Evolutionary conservation across 1,140 invertebrate species (phyloP).

Genomic region (Oscheius sp.): DNA sequence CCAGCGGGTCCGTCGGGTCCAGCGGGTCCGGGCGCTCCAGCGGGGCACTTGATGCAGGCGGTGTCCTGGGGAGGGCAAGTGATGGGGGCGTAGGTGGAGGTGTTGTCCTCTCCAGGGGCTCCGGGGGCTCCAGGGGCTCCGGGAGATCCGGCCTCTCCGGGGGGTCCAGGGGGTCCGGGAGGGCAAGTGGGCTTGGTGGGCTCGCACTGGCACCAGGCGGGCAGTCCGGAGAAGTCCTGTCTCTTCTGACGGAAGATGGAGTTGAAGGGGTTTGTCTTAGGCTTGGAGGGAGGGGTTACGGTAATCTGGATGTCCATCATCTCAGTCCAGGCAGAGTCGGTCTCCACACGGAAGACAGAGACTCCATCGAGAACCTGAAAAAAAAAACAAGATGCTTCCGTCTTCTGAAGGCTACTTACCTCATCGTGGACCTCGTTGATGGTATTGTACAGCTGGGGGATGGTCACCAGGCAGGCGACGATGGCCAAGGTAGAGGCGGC

Average conservation of each 20-base stretch:
- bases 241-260: slow-evolving; percentile 46
- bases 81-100: not conserved
- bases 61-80: slow-evolving; percentile 25
- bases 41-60: not conserved
- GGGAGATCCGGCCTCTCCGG: slow-evolving; percentile 37
- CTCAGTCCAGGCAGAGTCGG: slow-evolving; percentile 44
- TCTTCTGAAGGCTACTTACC: slow-evolving; percentile 4
- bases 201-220: slow-evolving; percentile 47
- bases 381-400: not conserved
- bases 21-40: slow-evolving; percentile 7
- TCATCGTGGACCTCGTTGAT: slow-evolving; percentile 43
- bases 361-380: slow-evolving; percentile 36
- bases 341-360: slow-evolving; percentile 43
- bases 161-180: slow-evolving; percentile 42
- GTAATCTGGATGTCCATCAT: slow-evolving; percentile 46
- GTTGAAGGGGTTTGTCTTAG: slow-evolving; percentile 42
- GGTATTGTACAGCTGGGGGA: slow-evolving; percentile 39
- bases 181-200: slow-evolving; percentile 41
- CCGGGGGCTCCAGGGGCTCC: slow-evolving; percentile 17
- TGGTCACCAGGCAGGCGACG: slow-evolving; percentile 22
- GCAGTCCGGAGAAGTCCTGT: slow-evolving; percentile 43
- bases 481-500: slow-evolving; percentile 21
- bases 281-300: slow-evolving; percentile 41
- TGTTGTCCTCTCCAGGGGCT: slow-evolving; percentile 10
- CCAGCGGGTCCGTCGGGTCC: slow-evolving; percentile 20